Evolutionary conservation across 2,113 vertebrate species (phyloP).

Genomic region (Percina caprodes): DNA sequence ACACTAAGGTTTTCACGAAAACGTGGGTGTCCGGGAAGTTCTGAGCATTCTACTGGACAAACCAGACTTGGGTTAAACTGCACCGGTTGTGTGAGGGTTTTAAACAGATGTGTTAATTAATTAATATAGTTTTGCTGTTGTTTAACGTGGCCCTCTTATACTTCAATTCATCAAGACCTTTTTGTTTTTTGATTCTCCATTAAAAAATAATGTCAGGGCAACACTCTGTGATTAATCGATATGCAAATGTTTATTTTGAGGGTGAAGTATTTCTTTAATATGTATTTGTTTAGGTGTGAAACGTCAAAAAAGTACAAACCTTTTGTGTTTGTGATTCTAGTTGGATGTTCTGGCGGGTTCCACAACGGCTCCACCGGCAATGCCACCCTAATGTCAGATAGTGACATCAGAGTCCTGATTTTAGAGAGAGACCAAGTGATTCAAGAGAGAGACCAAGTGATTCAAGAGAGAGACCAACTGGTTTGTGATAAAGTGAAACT

Average conservation of each 20-base stretch:
- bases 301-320: too few relatives aligned
- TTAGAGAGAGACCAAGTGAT: not conserved
- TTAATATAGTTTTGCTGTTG: not conserved
- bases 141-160: not conserved
- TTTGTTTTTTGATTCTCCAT: not conserved
- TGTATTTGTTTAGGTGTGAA: not conserved
- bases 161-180: not conserved
- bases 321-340: not conserved
- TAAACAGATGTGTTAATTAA: not conserved
- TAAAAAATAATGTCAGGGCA: not conserved
- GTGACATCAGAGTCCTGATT: not conserved
- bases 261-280: too few relatives aligned
- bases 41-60: not conserved
- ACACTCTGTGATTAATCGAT: not conserved
- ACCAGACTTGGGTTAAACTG: not conserved
- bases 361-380: not conserved
- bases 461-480: not conserved
- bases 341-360: not conserved
- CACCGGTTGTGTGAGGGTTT: not conserved
- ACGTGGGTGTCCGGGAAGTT: not conserved
- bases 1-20: too few relatives aligned
- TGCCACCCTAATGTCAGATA: not conserved
- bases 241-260: not conserved
- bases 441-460: not conserved
- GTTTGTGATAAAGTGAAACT: not conserved